Base-by-base conservation (phyloP, 2,797 vertebrate genomes). In the Clarias laeviceps region DNA sequence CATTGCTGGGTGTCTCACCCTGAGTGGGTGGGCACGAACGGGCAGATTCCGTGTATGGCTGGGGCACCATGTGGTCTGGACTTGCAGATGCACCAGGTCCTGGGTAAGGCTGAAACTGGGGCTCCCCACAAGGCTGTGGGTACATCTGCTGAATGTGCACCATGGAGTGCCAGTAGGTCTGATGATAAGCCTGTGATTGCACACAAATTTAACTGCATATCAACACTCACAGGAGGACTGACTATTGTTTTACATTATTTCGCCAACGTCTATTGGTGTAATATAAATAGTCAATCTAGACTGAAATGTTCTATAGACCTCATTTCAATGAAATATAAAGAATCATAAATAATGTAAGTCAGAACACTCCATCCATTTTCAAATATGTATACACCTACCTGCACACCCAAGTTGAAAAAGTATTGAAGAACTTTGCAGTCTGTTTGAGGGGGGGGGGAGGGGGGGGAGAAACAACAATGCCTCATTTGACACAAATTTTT, bases 361-460 rank as follows among this genome's bases (percentile, higher is more conserved):
- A 64, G 22, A 2, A 69, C 68, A 69, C 32, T 37, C 18, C 66
- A 37, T 20, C 34, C 11, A 20, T 37, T 32, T 82, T 37, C 7
- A 64, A 18, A n/a, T 17, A 64, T 8, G 11, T 62, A 4, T 17
- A 18, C 34, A 88, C 95, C 92, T 94, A 99, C 97, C 95, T 99
- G 97, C 84, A 99, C 93, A 83, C 97, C 98, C 37, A 99, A 90
- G 92, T 99, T 99, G 93, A 97, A 99, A 91, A 98, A 99, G 90
- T 98, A 99, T 92, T 97, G 96, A 50, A 99, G 93, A 79, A 99
- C 94, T 88, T 98, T 98, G 90, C 92, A 96, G 94, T 99, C 97
- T 99, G 91, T 54, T 2, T 5, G 18, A 15, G 15, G 56, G 56
- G 2, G 2, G 37, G 4, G 37, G 4, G n/a, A n/a, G n/a, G n/a